Evolutionary conservation across 2,797 vertebrate species (phyloP).

Genomic region (Chloroceryle inda): DNA sequence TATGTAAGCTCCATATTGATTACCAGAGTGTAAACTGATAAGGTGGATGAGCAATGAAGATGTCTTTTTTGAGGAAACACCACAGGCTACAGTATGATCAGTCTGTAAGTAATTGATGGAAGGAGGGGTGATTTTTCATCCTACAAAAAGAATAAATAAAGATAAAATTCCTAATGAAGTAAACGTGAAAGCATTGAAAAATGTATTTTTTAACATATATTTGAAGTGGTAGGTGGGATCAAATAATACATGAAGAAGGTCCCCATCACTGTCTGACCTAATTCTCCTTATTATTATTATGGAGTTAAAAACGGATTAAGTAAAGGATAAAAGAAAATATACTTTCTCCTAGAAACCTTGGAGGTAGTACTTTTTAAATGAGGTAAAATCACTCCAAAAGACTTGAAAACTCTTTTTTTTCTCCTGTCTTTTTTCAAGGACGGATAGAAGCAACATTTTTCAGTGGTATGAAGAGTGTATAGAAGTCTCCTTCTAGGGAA

Average conservation of each 20-base stretch:
- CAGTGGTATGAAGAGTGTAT: fast-evolving
- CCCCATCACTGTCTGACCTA: neutral
- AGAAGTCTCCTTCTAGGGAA: neutral
- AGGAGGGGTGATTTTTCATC: neutral
- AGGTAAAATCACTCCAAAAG: neutral
- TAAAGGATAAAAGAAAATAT: neutral
- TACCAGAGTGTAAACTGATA: neutral
- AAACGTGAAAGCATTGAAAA: neutral
- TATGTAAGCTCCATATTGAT: neutral
- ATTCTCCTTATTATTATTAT: neutral
- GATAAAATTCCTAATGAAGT: neutral
- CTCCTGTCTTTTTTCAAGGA: neutral
- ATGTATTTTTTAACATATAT: neutral
- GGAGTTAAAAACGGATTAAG: neutral
- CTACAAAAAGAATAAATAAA: neutral
- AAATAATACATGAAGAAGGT: neutral
- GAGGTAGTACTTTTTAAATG: neutral
- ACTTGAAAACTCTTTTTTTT: neutral
- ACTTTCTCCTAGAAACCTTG: neutral
- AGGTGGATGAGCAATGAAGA: neutral
- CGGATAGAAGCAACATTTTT: neutral
- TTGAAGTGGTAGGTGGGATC: neutral
- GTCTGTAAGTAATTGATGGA: neutral
- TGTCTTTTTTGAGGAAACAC: neutral
- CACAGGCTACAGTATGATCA: fast-evolving